phyloP scores from a whole-genome alignment of 2,888 invertebrate species.

The Maniola hyperantus region DNA sequence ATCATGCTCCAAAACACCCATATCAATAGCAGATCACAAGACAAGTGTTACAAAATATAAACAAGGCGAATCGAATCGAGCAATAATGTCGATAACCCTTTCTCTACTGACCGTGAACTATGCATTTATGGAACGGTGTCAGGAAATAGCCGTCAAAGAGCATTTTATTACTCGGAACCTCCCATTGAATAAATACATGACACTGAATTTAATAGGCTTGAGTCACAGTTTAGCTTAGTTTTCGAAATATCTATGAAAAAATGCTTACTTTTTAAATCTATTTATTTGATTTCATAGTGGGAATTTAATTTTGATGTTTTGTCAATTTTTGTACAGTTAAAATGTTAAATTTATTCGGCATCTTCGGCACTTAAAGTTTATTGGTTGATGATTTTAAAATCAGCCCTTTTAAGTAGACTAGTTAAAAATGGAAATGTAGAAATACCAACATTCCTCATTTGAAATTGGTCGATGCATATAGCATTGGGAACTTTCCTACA shows the following conservation, averaged over 20 bases:
- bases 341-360: too few relatives aligned
- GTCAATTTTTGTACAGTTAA: too few relatives aligned
- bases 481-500: neutral
- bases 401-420: too few relatives aligned
- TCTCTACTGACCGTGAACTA: conserved; percentile 37
- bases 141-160: conserved; percentile 33
- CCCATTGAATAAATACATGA: neutral
- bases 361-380: too few relatives aligned
- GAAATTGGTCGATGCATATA: neutral
- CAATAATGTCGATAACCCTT: conserved; percentile 30
- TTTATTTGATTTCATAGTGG: too few relatives aligned
- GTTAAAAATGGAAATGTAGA: too few relatives aligned
- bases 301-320: too few relatives aligned
- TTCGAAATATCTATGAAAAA: too few relatives aligned
- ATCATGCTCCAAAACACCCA: conserved; percentile 8
- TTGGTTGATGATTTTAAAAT: too few relatives aligned
- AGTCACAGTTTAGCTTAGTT: too few relatives aligned
- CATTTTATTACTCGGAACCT: neutral
- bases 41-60: conserved; percentile 17
- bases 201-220: neutral
- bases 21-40: conserved; percentile 23
- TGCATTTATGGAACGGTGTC: conserved; percentile 31
- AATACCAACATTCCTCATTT: neutral
- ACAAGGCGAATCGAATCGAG: conserved; percentile 27
- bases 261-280: too few relatives aligned